Base-by-base conservation (phyloP, 2,113 vertebrate genomes). In the Platysteira castanea region DNA sequence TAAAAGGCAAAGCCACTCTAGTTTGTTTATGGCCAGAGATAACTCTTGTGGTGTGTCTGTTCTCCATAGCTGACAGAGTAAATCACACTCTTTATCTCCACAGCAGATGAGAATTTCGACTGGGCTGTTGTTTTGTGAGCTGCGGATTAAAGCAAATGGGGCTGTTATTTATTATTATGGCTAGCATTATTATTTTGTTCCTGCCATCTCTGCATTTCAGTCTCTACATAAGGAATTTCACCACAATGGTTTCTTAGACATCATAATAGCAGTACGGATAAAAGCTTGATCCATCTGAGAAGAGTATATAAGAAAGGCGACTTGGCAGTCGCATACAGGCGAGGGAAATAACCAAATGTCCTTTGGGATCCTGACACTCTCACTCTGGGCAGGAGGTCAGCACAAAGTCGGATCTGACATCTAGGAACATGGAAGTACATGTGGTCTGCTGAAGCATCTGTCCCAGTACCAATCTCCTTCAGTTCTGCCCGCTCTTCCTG, bases 1-100 rank as follows among this genome's bases (percentile, higher is more conserved):
- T 89, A 96, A 96, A 97, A 97, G 87, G 85, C 92, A 96, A 95
- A 94, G 80, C 67, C 77, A 92, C 89, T 96, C 93, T 84, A 89
- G 71, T 89, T 95, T 95, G 87, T 96, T 95, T 96, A 86, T 83
- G 75, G 89, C 33, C 13, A 0, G 64, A 92, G 89, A 96, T 87
- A 93, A 96, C 97, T 89, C 83, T 71, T 93, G 89, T 87, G 82
- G 84, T 84, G 76, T 65, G 67, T 91, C 93, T 95, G 90, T 84
- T 97, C 94, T 93, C 84, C 84, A 56, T 54, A 79, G 87, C 94
- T 89, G 84, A 94, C 65, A 74, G 78, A 93, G 91, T 94, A 96
- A 95, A 96, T 95, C 93, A 89, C 84, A 57, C 47, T 24, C 67
- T 87, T 89, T 95, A 96, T 96, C 96, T 95, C 39, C 81, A 59